Evolutionary conservation across 2,888 invertebrate genomes (phyloP).

Genomic region (Platypus cylindrus): DNA sequence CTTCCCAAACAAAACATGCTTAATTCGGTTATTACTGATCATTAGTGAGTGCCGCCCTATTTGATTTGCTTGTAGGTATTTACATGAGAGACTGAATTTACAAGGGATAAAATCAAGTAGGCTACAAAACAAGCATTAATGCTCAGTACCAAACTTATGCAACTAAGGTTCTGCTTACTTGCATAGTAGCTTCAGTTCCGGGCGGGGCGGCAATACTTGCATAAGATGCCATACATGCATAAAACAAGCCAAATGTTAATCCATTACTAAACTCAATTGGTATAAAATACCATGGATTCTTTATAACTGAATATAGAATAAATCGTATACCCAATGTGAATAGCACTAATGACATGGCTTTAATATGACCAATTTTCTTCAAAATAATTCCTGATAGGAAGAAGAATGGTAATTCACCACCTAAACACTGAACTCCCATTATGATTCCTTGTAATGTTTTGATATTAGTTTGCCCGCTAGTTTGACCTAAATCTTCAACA

Average conservation of each 20-base stretch:
- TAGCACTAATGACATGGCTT: constrained; percentile 73
- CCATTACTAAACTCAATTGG: constrained; percentile 81
- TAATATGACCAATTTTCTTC: constrained; percentile 65
- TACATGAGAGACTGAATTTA: too few relatives aligned
- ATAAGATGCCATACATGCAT: constrained; percentile 79
- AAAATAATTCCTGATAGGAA: constrained; percentile 70
- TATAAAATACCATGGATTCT: constrained; percentile 72
- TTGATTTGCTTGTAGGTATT: too few relatives aligned
- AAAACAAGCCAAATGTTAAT: constrained; percentile 77
- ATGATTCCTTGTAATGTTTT: constrained; percentile 37
- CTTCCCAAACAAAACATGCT: too few relatives aligned
- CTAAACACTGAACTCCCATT: constrained; percentile 53
- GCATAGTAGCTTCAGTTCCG: constrained; percentile 77
- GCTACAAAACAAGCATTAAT: too few relatives aligned
- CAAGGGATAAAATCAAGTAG: too few relatives aligned
- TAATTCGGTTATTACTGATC: too few relatives aligned
- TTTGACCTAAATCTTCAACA: constrained; percentile 55
- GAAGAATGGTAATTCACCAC: constrained; percentile 76
- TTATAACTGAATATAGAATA: constrained; percentile 64
- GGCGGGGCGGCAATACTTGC: constrained; percentile 71
- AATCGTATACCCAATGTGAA: constrained; percentile 70
- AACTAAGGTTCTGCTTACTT: constrained; percentile 47
- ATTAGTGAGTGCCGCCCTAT: too few relatives aligned
- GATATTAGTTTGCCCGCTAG: constrained; percentile 31
- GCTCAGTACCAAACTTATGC: too few relatives aligned